These are phyloP conservation scores for Pyrgus malvae DNA, from an alignment of 2,888 invertebrate species.

Conservation along the genomic window DNA sequence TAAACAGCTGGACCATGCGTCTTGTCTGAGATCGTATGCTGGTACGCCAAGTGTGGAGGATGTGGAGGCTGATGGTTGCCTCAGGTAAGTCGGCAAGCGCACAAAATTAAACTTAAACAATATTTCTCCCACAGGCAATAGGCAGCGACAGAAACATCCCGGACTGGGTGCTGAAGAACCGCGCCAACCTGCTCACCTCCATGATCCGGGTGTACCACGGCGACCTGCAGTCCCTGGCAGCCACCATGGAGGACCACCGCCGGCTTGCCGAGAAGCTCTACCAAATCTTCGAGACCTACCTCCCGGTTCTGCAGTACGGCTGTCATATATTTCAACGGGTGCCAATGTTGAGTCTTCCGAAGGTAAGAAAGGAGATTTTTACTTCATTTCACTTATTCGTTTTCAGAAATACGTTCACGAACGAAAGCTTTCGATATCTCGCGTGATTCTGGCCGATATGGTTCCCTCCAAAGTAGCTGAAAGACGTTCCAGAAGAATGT, in stretches of 20 bases:
- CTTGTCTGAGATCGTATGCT: no score
- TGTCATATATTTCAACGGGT: conserved; percentile 92
- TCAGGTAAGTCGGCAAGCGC: no score
- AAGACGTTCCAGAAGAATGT: no score
- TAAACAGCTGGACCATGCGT: no score
- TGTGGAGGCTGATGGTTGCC: no score
- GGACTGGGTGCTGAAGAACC: conserved; percentile 89
- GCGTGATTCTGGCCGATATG: no score
- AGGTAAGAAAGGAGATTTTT: conserved; percentile 78
- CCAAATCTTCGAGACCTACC: conserved; percentile 93
- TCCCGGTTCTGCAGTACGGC: conserved; percentile 91
- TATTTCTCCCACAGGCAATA: conserved; percentile 84
- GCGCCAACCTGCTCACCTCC: conserved; percentile 88
- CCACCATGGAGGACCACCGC: conserved; percentile 77
- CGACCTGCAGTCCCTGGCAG: conserved; percentile 87
- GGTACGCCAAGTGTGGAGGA: no score
- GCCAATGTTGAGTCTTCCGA: conserved; percentile 90
- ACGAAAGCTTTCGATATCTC: no score
- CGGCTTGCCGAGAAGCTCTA: conserved; percentile 86
- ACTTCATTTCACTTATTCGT: no score
- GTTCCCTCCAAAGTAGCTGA: no score
- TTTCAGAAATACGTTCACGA: no score
- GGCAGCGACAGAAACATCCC: conserved; percentile 93
- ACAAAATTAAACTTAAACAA: no score
- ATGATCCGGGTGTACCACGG: conserved; percentile 92